Conservation (phyloP, 2,797 vertebrate species). For the Melanotaenia maccullochi region DNA sequence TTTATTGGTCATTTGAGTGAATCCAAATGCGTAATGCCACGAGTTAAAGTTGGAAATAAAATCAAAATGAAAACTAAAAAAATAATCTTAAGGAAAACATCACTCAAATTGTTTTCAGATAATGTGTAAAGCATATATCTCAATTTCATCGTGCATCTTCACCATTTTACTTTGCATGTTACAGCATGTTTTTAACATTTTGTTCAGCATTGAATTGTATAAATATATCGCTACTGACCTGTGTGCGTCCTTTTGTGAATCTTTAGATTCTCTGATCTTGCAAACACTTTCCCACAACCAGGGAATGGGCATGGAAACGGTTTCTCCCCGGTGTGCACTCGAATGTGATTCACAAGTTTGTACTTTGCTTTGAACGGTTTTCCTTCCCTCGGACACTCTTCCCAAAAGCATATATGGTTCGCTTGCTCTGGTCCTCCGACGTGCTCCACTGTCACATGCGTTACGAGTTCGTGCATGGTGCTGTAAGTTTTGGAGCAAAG, state of each 20-base stretch:
- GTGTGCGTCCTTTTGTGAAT: slow-evolving; percentile 99
- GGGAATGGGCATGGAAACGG: slow-evolving; percentile 98
- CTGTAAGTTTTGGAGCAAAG: slow-evolving; percentile 96
- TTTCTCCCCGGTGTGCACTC: slow-evolving; percentile 98
- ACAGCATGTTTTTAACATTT: slow-evolving; percentile 7
- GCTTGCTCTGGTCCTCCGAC: slow-evolving; percentile 96
- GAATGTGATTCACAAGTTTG: slow-evolving; percentile 99
- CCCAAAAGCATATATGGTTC: slow-evolving; percentile 97
- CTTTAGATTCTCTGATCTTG: slow-evolving; percentile 98
- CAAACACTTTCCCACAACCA: slow-evolving; percentile 99
- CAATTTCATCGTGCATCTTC: slow-evolving; percentile 2
- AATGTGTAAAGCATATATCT: not conserved
- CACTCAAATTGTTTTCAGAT: not conserved
- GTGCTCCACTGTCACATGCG: slow-evolving; percentile 96
- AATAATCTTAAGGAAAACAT: not conserved
- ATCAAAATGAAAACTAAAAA: not conserved
- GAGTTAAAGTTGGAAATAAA: not conserved
- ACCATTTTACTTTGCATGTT: not conserved
- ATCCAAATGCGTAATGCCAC: slow-evolving; percentile 10
- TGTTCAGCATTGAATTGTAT: not conserved
- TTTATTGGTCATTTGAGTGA: not conserved
- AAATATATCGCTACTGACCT: slow-evolving; percentile 88
- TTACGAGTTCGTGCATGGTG: slow-evolving; percentile 98
- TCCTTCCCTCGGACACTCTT: slow-evolving; percentile 97
- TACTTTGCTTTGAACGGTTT: slow-evolving; percentile 99